Evolutionary conservation across 2,113 vertebrate species (phyloP).

Genomic region (Podilymbus podiceps): DNA sequence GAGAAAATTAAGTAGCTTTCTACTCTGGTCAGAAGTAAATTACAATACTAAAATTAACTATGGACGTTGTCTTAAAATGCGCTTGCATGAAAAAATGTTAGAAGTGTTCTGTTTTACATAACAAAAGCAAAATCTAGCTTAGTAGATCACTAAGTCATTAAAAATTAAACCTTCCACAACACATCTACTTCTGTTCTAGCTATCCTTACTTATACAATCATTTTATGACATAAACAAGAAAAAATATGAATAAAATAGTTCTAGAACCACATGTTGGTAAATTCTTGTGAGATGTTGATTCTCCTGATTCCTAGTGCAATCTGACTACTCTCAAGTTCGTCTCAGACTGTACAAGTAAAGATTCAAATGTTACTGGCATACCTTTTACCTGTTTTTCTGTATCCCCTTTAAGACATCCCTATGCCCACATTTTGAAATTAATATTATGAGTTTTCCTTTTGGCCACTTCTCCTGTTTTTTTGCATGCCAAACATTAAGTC

Average conservation of each 20-base stretch:
- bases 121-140: neutral
- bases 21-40: neutral
- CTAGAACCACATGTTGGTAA: neutral
- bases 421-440: neutral
- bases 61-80: neutral
- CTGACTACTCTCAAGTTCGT: neutral
- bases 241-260: neutral
- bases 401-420: neutral
- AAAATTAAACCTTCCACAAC: neutral
- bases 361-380: neutral
- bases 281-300: neutral
- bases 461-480: neutral
- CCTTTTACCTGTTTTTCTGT: neutral
- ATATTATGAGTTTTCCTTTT: neutral
- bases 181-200: neutral
- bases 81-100: neutral
- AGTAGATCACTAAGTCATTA: neutral
- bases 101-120: neutral
- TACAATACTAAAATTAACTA: neutral
- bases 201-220: neutral
- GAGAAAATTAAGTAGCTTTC: neutral
- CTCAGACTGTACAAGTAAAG: neutral
- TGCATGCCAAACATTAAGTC: neutral
- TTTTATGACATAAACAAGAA: neutral
- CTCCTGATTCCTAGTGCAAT: neutral